Conservation (phyloP, 1,140 invertebrate species). For the Aphelenchoides besseyi region DNA sequence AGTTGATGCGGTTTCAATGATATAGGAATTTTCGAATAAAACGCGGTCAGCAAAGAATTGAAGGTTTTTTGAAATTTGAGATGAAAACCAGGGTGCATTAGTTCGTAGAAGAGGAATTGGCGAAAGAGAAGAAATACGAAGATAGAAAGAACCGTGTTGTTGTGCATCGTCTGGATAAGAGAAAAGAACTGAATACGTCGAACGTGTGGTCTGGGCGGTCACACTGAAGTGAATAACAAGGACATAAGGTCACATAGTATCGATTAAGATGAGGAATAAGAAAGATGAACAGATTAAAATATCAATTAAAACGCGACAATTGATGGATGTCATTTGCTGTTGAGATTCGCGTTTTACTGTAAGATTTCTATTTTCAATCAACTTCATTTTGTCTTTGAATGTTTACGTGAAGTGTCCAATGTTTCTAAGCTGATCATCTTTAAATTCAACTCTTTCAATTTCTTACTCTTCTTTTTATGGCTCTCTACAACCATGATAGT, state of each 20-base stretch:
- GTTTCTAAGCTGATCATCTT: no score
- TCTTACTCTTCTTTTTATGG: no score
- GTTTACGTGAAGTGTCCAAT: no score
- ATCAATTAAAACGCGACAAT: no score
- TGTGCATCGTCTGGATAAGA: neutral
- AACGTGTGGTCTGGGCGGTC: neutral
- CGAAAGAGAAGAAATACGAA: neutral
- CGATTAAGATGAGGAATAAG: no score
- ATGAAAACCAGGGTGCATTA: neutral
- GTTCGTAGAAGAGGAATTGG: neutral
- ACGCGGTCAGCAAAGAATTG: neutral
- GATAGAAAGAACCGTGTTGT: neutral
- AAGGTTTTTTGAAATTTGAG: constrained; percentile 4
- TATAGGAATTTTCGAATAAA: neutral
- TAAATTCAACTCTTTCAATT: no score
- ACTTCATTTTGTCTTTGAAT: neutral
- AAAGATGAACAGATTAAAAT: neutral
- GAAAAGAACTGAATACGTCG: neutral
- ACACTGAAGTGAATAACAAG: neutral
- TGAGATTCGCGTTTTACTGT: neutral
- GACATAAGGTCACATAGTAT: neutral
- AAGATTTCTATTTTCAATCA: neutral
- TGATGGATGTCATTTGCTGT: neutral
- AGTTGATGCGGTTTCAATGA: no score
- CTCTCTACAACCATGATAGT: no score